Base-by-base conservation (phyloP, 2,888 invertebrate species). In the Cacoxenus indagator region DNA sequence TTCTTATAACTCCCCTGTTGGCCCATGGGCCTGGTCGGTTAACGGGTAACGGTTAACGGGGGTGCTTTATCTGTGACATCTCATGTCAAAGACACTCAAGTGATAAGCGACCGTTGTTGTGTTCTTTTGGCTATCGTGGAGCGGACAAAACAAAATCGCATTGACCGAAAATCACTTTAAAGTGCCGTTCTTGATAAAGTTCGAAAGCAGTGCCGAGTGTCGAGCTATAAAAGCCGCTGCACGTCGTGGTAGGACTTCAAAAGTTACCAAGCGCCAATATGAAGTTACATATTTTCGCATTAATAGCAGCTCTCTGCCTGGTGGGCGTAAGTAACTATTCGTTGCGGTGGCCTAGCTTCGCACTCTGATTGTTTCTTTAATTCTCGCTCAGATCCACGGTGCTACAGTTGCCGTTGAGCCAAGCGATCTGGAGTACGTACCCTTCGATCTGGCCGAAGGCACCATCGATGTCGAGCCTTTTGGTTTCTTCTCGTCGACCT, bases 211-310 rank as follows among this genome's bases (percentile, higher is more conserved):
- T 5, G 31, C 31, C 31, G 31, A 8, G 31, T n/a, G 31, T 4
- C 48, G n/a, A 6, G 2, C 11, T 48, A 48, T 48, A 48, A 48
- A 48, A n/a, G 17, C 48, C 48, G 48, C 19, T n/a, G 48, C 48
- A 17, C 11, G 8, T 11, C 2, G 48, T 17, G 6, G 1, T 6
- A 48, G 48, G 19, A 1, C n/a, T 48, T 17, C 11, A n/a, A 48
- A 14, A 17, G n/a, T 48, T 17, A n/a, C 1, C n/a, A 4, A 48
- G 6, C 17, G 19, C 19, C 51, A 77, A 71, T 11, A 82, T 82
- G 82, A 83, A 82, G 73, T 69, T 75, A 29, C 72, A 75, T 4
- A 37, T 77, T 27, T 64, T 83, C 46, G 71, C 74, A 31, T 57
- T 79, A n/a, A 9, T 78, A 31, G 78, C 73, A 5, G 79, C 74